A percentile compares a stretch with the other conserved stretches of the same genome.
These are phyloP conservation scores for Microplitis demolitor DNA, from an alignment of 1,140 invertebrate genomes.

Conservation along the genomic window DNA sequence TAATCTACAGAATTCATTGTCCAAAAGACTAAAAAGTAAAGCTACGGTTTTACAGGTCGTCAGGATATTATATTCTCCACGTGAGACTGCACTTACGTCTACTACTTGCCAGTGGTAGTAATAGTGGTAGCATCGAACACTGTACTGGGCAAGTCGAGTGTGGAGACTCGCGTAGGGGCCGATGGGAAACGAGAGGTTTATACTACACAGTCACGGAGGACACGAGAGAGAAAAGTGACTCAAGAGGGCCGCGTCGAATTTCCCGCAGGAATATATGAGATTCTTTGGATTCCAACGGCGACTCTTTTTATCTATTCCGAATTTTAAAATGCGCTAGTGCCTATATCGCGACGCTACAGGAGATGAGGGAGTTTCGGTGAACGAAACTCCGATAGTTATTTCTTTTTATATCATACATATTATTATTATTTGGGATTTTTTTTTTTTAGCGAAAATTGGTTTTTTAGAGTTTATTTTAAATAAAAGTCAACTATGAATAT, in stretches of 20 bases:
- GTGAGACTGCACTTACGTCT: neutral
- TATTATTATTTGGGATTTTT: too few relatives aligned
- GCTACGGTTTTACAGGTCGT: too few relatives aligned
- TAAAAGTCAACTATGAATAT: too few relatives aligned
- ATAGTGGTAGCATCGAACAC: neutral
- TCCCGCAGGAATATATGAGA: constrained; percentile 23
- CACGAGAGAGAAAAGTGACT: neutral
- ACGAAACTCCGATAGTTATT: too few relatives aligned
- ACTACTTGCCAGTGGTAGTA: neutral
- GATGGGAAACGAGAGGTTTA: neutral
- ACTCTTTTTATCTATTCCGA: neutral
- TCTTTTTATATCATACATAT: too few relatives aligned
- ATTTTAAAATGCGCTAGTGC: neutral
- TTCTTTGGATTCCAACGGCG: constrained; percentile 13
- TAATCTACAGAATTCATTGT: too few relatives aligned
- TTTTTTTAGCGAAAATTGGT: too few relatives aligned
- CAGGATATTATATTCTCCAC: too few relatives aligned
- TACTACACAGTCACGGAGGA: constrained; percentile 7
- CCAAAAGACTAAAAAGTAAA: too few relatives aligned
- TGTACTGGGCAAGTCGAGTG: neutral
- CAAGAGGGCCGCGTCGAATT: neutral
- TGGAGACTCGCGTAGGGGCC: neutral
- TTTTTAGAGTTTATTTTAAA: too few relatives aligned
- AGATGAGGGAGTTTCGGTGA: too few relatives aligned
- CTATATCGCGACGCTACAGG: too few relatives aligned